A percentile compares a stretch with the other conserved stretches of the same genome.
phyloP scores from a whole-genome alignment of 2,888 invertebrate genomes.

The Ferrisia virgata region DNA sequence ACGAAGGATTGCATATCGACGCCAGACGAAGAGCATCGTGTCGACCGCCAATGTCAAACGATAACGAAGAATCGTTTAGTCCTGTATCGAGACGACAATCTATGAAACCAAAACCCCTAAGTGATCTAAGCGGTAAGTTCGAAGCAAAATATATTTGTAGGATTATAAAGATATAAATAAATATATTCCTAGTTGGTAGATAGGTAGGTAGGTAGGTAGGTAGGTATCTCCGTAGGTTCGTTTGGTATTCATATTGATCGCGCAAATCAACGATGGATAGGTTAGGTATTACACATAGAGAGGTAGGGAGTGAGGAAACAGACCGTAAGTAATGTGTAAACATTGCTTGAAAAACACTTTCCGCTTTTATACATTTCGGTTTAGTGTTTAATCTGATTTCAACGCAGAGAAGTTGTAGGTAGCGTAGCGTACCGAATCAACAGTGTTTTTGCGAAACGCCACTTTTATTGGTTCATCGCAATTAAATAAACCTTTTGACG shows the following conservation, averaged over 20 bases:
- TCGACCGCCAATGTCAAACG: neutral
- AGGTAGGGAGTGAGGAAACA: neutral
- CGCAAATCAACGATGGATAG: neutral
- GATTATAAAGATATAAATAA: too few species aligned
- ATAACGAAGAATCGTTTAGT: constrained; percentile 3
- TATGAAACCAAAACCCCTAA: constrained; percentile 33
- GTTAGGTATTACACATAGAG: too few species aligned
- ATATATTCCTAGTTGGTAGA: too few species aligned
- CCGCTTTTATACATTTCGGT: constrained; percentile 18
- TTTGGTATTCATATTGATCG: neutral
- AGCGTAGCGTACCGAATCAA: neutral
- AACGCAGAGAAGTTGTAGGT: neutral
- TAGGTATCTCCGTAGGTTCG: too few species aligned
- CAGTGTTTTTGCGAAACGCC: constrained; percentile 2
- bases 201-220: too few species aligned
- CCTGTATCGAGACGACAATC: neutral
- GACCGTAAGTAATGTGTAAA: constrained; percentile 28
- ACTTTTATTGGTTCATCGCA: neutral
- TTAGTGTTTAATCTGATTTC: constrained; percentile 30
- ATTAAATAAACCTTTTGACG: constrained; percentile 24
- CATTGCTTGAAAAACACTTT: constrained; percentile 19
- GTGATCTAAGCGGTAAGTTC: neutral
- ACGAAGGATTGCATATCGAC: constrained; percentile 38
- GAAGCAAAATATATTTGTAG: too few species aligned
- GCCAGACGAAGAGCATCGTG: neutral